Percentiles rank a stretch among this genome's conserved stretches.
Conservation (phyloP, 1,140 invertebrate species). For the Branchinecta lindahli region DNA sequence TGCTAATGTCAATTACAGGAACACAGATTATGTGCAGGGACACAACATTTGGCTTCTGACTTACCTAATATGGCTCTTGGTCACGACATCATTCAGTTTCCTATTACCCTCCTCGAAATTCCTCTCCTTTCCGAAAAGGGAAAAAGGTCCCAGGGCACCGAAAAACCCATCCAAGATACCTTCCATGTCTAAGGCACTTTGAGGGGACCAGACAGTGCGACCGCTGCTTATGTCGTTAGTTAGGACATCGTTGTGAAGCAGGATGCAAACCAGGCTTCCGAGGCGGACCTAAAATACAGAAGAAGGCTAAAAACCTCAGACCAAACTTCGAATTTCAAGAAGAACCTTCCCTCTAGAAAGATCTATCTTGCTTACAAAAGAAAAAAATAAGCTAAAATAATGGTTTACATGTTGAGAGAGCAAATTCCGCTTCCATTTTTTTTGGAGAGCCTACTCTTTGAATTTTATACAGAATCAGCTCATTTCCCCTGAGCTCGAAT, state of each 20-base stretch:
- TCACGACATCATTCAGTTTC: neutral
- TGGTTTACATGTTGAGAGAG: too few relatives aligned
- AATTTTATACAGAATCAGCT: too few relatives aligned
- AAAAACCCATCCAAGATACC: neutral
- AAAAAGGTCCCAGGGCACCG: neutral
- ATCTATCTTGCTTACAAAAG: too few relatives aligned
- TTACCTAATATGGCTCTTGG: neutral
- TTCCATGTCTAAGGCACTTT: slow-evolving; percentile 2
- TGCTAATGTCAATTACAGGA: too few relatives aligned
- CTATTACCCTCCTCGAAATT: neutral
- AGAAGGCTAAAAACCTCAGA: too few relatives aligned
- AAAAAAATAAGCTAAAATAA: too few relatives aligned
- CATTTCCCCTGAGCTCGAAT: too few relatives aligned
- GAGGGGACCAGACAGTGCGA: neutral
- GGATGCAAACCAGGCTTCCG: neutral
- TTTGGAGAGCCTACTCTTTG: too few relatives aligned
- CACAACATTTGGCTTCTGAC: neutral
- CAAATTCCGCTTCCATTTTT: too few relatives aligned
- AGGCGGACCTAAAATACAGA: neutral
- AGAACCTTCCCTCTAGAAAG: too few relatives aligned
- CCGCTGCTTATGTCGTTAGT: neutral
- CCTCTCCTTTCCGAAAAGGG: neutral
- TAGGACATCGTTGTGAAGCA: neutral
- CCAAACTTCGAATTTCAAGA: too few relatives aligned
- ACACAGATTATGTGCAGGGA: too few relatives aligned